Evolutionary conservation across 1,140 invertebrate species (phyloP).

Genomic region (Chironomus striatipennis): DNA sequence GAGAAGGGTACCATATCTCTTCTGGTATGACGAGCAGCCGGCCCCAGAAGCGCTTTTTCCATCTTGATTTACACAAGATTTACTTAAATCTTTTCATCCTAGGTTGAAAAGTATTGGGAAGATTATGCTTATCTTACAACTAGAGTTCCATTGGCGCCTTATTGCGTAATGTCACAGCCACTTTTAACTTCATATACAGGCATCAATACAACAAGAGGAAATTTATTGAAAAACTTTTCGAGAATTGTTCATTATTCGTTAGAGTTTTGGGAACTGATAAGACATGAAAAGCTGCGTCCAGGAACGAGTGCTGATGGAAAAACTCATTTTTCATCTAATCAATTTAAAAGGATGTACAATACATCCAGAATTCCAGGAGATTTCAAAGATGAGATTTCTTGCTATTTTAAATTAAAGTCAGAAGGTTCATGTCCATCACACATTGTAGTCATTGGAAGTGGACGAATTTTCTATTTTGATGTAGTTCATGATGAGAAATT

Average conservation of each 20-base stretch:
- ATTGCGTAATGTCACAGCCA: constrained; percentile 37
- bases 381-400: constrained; percentile 45
- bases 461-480: constrained; percentile 41
- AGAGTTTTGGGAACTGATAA: constrained; percentile 37
- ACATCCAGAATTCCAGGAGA: constrained; percentile 57
- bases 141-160: constrained; percentile 52
- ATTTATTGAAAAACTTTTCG: constrained; percentile 26
- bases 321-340: constrained; percentile 38
- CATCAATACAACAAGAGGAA: neutral
- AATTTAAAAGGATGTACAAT: constrained; percentile 60
- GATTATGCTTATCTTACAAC: constrained; percentile 60
- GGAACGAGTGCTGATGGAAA: constrained; percentile 48
- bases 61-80: neutral
- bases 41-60: too few relatives aligned
- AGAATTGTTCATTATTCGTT: constrained; percentile 34
- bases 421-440: constrained; percentile 36
- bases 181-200: constrained; percentile 31
- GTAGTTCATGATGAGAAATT: constrained; percentile 36
- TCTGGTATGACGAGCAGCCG: too few relatives aligned
- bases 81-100: neutral
- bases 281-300: constrained; percentile 47
- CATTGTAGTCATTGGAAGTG: constrained; percentile 47
- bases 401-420: constrained; percentile 35
- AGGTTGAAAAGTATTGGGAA: constrained; percentile 60
- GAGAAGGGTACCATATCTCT: too few relatives aligned